Percentiles rank a stretch among this genome's conserved stretches.
Evolutionary conservation across 1,140 invertebrate species (phyloP).

Genomic region (Copidosoma floridanum): DNA sequence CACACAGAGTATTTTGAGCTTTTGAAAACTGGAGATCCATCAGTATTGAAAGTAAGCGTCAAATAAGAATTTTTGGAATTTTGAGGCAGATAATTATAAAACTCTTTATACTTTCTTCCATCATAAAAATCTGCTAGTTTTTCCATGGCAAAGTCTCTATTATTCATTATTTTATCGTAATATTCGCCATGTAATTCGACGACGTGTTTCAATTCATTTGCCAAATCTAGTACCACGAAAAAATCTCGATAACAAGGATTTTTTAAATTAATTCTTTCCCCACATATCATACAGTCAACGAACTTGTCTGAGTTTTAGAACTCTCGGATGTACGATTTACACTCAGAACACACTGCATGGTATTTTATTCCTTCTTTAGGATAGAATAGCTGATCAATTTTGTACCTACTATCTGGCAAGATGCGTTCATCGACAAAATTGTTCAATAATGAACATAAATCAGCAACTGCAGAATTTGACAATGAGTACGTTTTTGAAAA

Average conservation of each 20-base stretch:
- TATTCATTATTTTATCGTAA: background rate
- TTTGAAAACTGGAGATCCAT: background rate
- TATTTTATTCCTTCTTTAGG: background rate
- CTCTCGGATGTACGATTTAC: background rate
- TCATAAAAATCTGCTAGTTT: background rate
- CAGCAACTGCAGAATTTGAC: background rate
- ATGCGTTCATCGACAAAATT: background rate
- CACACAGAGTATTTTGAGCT: background rate
- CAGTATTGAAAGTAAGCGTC: background rate
- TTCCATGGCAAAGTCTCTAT: background rate
- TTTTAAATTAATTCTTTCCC: background rate
- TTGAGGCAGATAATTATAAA: background rate
- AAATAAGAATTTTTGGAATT: background rate
- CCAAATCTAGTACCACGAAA: background rate
- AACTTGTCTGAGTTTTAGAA: background rate
- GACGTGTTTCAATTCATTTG: background rate
- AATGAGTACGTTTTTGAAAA: background rate
- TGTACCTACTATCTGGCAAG: background rate
- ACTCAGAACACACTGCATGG: constrained; percentile 1
- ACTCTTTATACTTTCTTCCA: background rate
- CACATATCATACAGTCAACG: background rate
- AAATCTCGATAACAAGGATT: background rate
- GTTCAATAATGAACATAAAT: background rate
- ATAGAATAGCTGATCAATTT: constrained; percentile 17
- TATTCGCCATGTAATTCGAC: background rate